Percentiles rank a stretch among this genome's conserved stretches.
These are phyloP conservation scores for Hybos culiciformis DNA, from an alignment of 2,888 invertebrate genomes.

Conservation along the genomic window DNA sequence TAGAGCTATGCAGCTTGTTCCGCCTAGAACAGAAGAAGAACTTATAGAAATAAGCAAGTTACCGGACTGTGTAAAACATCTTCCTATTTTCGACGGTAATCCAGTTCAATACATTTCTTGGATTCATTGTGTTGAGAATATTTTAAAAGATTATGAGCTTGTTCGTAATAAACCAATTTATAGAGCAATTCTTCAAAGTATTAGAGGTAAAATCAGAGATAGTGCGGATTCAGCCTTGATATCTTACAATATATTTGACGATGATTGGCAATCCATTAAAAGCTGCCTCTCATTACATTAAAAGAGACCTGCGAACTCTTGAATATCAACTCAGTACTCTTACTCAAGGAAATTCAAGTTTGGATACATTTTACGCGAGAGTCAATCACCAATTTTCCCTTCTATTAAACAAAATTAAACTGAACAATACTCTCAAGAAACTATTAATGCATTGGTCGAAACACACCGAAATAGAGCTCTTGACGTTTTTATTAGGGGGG, in stretches of 20 bases:
- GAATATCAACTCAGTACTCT: conserved; percentile 14
- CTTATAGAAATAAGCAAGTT: too few relatives aligned
- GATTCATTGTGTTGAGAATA: too few relatives aligned
- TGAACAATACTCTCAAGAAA: conserved; percentile 2
- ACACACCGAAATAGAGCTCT: background rate
- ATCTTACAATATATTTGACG: background rate
- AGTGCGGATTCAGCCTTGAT: background rate
- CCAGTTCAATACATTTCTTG: too few relatives aligned
- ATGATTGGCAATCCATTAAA: conserved; percentile 14
- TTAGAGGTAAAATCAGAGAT: background rate
- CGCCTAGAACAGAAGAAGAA: too few relatives aligned
- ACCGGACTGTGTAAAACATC: too few relatives aligned
- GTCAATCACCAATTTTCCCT: conserved; percentile 14
- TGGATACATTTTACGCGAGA: conserved; percentile 13
- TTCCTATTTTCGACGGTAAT: too few relatives aligned
- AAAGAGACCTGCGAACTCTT: conserved; percentile 13
- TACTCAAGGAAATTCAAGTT: conserved; percentile 7
- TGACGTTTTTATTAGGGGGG: too few relatives aligned
- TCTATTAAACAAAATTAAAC: conserved; percentile 15
- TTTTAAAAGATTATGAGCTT: too few relatives aligned
- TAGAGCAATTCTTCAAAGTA: background rate
- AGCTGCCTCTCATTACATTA: conserved; percentile 14
- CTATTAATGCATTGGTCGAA: background rate
- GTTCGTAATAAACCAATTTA: too few relatives aligned
- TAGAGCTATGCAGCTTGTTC: too few relatives aligned